Evolutionary conservation across 2,797 vertebrate genomes (phyloP), one percentile per base, ranked within the genome.

Genomic region (Astyanax mexicanus): DNA sequence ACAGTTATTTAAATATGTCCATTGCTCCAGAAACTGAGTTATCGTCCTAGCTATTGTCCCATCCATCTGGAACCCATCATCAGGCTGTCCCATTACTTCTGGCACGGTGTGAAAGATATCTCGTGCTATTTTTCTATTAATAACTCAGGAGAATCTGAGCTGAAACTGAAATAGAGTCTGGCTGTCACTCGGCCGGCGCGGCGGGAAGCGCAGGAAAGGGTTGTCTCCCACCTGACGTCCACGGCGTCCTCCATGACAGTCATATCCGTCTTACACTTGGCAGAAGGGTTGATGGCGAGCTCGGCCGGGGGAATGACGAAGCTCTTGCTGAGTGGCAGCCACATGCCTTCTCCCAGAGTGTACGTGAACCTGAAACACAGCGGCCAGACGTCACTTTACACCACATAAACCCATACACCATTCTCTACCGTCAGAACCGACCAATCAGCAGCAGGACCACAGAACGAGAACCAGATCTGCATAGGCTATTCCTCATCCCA

Each of bases 201-300:
- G n/a, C 42, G 3, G 51, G 49, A 75, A 67, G 5, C 32, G 29
- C 32, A 32, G 45, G 44, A 71, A 80, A 74, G 44, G 55, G 47
- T 66, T 13, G 15, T 69, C n/a, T 35, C 88, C 87, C 80, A 99
- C 98, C 97, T 95, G 86, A 99, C 97, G 69, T 99, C 98, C 84
- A 99, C 98, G 0, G 97, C 97, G 0, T 99, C 98, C 84, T 99
- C 97, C 97, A 99, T 99, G 85, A 99, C 98, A 0, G 97, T 99
- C 98, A 99, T 99, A 89, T 99, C 98, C 0, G 97, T 99, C 92
- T 99, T 99, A 86, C 98, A 99, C 87, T 99, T 99, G 45, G 98
- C 97, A 0, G 98, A 99, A 1, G 98, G 98, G 88, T 99, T 99
- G 91, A 99, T 98, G 88, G 98, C 98, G 71, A 99, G 94, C 85